Base-by-base conservation (phyloP, 2,888 invertebrate species). In the Sthenelais limicola region DNA sequence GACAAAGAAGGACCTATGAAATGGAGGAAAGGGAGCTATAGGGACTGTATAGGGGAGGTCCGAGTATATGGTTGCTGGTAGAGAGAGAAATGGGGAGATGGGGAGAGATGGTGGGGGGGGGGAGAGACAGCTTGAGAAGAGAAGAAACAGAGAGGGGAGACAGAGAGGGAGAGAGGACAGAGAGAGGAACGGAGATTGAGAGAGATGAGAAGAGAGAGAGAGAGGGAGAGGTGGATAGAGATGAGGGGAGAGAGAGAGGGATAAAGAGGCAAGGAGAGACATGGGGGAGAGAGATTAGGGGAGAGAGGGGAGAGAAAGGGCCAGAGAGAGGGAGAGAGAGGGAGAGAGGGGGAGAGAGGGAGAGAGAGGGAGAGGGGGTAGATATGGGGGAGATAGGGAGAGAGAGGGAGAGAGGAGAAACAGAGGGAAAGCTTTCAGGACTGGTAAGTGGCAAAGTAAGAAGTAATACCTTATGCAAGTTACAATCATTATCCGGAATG, bases 131-230 rank as follows among this genome's bases (percentile, higher is more conserved):
- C 9, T 43, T 43, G 43, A 43, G 43, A 32, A n/a, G 54, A n/a
- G 28, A 26, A n/a, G n/a, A n/a, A n/a, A n/a, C n/a, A n/a, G 28
- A 26, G 54, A 54, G 54, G n/a, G 54, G n/a, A 54, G 28, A 54
- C 12, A 26, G 28, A 54, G 26, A 26, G 54, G 28, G 54, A 54
- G n/a, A 26, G 28, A 54, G 28, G 28, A 26, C 28, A 26, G 54
- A 26, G 28, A 4, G 54, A 32, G 54, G n/a, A n/a, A n/a, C n/a
- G n/a, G n/a, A n/a, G n/a, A n/a, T n/a, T n/a, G n/a, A n/a, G n/a
- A 26, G 5, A 26, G 28, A 5, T 30, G 26, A 7, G n/a, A 5
- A 54, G 21, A 26, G 54, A 54, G 26, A 54, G 26, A 54, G 54
- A 49, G 21, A 49, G 49, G 43, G 12, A 15, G 43, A 43, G 43